Evolutionary conservation across 1,140 invertebrate genomes (phyloP), one percentile per base, ranked within the genome.

Genomic region (Semibalanus balanoides): DNA sequence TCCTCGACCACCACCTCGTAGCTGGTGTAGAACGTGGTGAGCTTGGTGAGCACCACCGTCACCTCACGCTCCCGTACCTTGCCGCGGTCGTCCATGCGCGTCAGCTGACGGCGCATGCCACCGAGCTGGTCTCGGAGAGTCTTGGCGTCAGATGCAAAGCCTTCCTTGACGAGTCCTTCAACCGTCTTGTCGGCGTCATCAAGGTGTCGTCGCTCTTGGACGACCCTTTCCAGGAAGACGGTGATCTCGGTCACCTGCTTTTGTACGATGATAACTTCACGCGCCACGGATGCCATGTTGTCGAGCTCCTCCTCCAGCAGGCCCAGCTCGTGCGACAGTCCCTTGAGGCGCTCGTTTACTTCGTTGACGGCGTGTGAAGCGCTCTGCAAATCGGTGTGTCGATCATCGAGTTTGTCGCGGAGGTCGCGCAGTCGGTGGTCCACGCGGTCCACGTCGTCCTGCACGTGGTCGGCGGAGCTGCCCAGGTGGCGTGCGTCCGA

Each of bases 261-360:
- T 40, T 90, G 87, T 0, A 98, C 91, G 0, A 89, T 90, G 81
- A 93, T 92, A 29, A 96, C 88, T 81, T 97, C 95, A 30, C 95
- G 87, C 11, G 89, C 94, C 0, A 94, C 89, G 0, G 95, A 90
- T 80, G 91, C 91, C 87, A 96, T 92, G 5, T 85, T 84, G 80
- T 95, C 92, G 14, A 97, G 83, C 81, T 96, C 92, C 69, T 90
- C 88, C 82, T 97, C 95, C 27, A 97, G 82, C 70, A 88, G 88
- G 9, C 89, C 87, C 0, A 98, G 82, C 82, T 96, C 91, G 77
- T 89, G 87, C 43, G 87, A 88, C 0, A 95, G 86, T 14, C 81
- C 85, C 83, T 95, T 96, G 0, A 94, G 88, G 83, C 92, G 90
- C 73, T 94, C 92, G 77, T 92, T 93, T 83, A 95, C 96, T 79